phyloP scores from a whole-genome alignment of 1,140 invertebrate genomes.

The Leptoteleia sp. region DNA sequence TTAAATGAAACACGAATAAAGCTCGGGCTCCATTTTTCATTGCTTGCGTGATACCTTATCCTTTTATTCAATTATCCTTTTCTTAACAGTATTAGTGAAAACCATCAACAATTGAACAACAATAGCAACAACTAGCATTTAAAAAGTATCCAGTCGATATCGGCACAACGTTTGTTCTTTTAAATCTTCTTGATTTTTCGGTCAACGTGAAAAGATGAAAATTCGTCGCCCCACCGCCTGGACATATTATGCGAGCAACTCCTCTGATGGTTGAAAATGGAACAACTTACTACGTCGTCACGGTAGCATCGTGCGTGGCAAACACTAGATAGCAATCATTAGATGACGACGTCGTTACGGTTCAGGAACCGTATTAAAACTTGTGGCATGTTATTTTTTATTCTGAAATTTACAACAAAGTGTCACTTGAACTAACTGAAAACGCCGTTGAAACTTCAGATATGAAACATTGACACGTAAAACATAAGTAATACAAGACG shows the following conservation, averaged over 20 bases:
- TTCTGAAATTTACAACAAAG: constrained; percentile 81
- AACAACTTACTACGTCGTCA: not conserved
- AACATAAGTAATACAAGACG: constrained; percentile 81
- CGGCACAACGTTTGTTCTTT: not conserved
- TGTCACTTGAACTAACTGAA: constrained; percentile 78
- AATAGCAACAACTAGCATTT: constrained; percentile 55
- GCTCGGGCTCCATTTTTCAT: constrained; percentile 10
- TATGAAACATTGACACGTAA: constrained; percentile 81
- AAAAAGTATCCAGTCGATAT: not conserved
- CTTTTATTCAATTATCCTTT: constrained; percentile 13
- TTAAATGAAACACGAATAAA: constrained; percentile 37
- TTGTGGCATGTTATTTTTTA: constrained; percentile 79
- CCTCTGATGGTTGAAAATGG: constrained; percentile 10
- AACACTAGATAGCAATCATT: constrained; percentile 29
- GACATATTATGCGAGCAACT: constrained; percentile 3
- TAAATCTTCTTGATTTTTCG: not conserved
- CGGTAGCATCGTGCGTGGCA: constrained; percentile 31
- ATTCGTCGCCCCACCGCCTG: not conserved
- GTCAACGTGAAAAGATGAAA: not conserved
- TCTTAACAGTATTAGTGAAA: constrained; percentile 53
- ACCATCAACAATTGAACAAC: constrained; percentile 58
- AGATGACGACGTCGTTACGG: constrained; percentile 38
- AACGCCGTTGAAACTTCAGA: constrained; percentile 78
- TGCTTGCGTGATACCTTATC: constrained; percentile 20
- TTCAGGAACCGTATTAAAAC: constrained; percentile 74